Base-by-base conservation (phyloP, 2,888 invertebrate genomes). In the Leptopilina drosophilae region DNA sequence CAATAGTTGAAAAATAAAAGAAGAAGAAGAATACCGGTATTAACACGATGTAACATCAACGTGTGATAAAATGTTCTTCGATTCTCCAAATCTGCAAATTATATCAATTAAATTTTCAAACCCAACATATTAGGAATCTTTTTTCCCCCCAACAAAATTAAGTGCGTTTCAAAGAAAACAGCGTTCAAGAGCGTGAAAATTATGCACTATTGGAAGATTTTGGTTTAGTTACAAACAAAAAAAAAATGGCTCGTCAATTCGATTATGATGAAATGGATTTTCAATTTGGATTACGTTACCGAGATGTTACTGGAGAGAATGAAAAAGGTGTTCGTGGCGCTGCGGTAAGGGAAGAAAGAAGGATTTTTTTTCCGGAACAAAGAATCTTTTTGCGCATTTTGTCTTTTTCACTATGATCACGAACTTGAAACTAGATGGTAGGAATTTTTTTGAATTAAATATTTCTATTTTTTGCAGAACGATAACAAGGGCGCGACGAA, bases 401-500 rank as follows among this genome's bases (percentile, higher is more conserved):
- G 33, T 5, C 33, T 33, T 33, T 33, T 20, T 20, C 20, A 20
- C 20, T 20, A 20, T 20, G 20, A 20, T 20, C 20, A 20, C 20
- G 20, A 20, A 20, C 20, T 20, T 20, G 20, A 20, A 20, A 20
- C 20, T 20, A 20, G 20, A 20, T 33, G 33, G 33, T 20, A 33
- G 33, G 33, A 33, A 33, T 33, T 33, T 33, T 33, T 2, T 20
- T 33, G 33, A 33, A 33, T 33, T 33, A 33, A 33, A 33, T 33
- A 42, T 46, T 65, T 69, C 1, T 64, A 33, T 53, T 33, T 59
- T 69, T 88, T 89, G 89, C 94, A 95, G 93, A 94, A 94, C 91
- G 95, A 94, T 90, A 94, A 94, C 91, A 94, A 94, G 89, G 93
- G 94, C 88, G 93, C 94, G 85, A 93, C 93, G 90, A 94, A 93